Conservation (phyloP, 1,140 invertebrate genomes). For the Drosophila setifemur region DNA sequence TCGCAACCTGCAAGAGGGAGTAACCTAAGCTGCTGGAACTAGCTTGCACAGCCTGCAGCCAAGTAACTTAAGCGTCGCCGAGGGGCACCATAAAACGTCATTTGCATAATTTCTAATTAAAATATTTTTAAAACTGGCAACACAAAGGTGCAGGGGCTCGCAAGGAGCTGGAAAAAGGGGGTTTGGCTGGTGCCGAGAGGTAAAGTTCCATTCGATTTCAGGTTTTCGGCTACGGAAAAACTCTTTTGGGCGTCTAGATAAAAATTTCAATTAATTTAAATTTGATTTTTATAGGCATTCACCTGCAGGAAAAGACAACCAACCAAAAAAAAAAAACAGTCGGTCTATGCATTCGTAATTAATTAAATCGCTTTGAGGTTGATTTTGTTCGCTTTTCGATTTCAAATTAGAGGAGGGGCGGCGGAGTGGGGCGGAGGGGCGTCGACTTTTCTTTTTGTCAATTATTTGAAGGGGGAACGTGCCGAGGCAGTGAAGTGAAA, state of each 20-base stretch:
- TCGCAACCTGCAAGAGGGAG: slow-evolving; percentile 13
- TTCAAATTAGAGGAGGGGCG: slow-evolving; percentile 32
- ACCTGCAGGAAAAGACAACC: slow-evolving; percentile 43
- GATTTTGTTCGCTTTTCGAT: slow-evolving; percentile 39
- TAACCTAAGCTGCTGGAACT: slow-evolving; percentile 17
- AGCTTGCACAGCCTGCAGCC: background rate
- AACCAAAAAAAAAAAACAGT: slow-evolving; percentile 15
- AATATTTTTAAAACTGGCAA: slow-evolving; percentile 51
- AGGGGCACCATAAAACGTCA: slow-evolving; percentile 37
- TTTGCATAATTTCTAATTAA: slow-evolving; percentile 72
- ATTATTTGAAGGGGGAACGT: slow-evolving; percentile 60
- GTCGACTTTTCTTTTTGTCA: slow-evolving; percentile 67
- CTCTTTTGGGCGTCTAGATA: slow-evolving; percentile 46
- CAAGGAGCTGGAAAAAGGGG: background rate
- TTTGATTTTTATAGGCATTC: slow-evolving; percentile 62
- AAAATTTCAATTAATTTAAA: slow-evolving; percentile 71
- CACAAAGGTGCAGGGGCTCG: background rate
- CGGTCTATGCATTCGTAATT: slow-evolving; percentile 66
- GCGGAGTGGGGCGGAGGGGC: background rate
- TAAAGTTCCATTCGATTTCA: slow-evolving; percentile 12
- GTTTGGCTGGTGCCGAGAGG: background rate
- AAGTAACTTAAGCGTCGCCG: slow-evolving; percentile 25
- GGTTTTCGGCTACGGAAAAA: slow-evolving; percentile 23
- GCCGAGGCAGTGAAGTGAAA: slow-evolving; percentile 64
- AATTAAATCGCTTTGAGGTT: slow-evolving; percentile 64